A percentile compares a stretch with the other conserved stretches of the same genome.
These are phyloP conservation scores for Dicranocentrus wangi DNA, from an alignment of 2,888 invertebrate genomes.

Conservation along the genomic window DNA sequence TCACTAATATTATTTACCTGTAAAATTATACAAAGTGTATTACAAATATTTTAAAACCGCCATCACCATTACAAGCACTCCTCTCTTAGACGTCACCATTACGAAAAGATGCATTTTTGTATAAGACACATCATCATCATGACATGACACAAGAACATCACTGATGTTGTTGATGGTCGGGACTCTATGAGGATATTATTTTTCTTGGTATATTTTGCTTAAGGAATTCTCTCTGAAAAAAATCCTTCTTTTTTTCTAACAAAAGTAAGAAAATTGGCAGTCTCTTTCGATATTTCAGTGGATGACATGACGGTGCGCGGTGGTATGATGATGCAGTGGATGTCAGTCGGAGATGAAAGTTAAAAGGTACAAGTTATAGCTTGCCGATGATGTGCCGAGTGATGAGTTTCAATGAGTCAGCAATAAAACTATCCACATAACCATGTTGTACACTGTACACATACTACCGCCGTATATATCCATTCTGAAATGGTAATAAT, in stretches of 20 bases:
- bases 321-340: slow-evolving; percentile 52
- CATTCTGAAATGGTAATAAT: slow-evolving; percentile 18
- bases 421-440: no score
- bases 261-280: slow-evolving; percentile 69
- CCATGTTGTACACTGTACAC: slow-evolving; percentile 2
- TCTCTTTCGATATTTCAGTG: slow-evolving; percentile 64
- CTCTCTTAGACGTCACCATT: background rate
- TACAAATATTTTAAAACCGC: slow-evolving; percentile 61
- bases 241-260: slow-evolving; percentile 38
- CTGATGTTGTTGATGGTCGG: slow-evolving; percentile 18
- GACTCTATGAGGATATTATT: background rate
- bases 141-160: background rate
- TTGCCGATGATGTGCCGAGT: slow-evolving; percentile 49
- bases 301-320: slow-evolving; percentile 51
- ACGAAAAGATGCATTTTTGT: slow-evolving; percentile 12
- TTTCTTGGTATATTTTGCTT: slow-evolving; percentile 42
- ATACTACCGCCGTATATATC: slow-evolving; percentile 46
- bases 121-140: background rate
- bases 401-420: slow-evolving; percentile 66
- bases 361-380: slow-evolving; percentile 61
- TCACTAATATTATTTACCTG: slow-evolving; percentile 33
- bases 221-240: slow-evolving; percentile 53
- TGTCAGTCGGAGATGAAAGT: slow-evolving; percentile 67
- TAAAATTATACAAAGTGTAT: slow-evolving; percentile 47
- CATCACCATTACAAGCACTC: slow-evolving; percentile 36